phyloP scores from a whole-genome alignment of 2,888 invertebrate genomes.

The Hipparchia sbordonii region DNA sequence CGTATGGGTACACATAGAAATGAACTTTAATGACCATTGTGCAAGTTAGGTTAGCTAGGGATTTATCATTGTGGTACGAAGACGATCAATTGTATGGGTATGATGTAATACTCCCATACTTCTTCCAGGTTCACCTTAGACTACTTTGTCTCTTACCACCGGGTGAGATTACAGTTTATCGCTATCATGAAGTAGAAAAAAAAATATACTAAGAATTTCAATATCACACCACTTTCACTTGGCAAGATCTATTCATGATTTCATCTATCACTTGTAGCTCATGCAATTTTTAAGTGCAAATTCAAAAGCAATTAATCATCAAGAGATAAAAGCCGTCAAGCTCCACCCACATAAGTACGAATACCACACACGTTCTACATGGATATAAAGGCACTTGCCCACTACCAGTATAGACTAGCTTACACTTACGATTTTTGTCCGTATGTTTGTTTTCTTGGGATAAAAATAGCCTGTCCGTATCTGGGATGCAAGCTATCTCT shows the following conservation, averaged over 20 bases:
- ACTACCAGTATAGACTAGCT: neutral
- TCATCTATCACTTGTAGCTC: slow-evolving; percentile 22
- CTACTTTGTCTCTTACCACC: too few relatives aligned
- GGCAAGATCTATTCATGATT: slow-evolving; percentile 15
- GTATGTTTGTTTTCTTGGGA: too few relatives aligned
- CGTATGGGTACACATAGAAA: too few relatives aligned
- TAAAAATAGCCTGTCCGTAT: too few relatives aligned
- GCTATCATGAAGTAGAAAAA: too few relatives aligned
- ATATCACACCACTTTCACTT: slow-evolving; percentile 34
- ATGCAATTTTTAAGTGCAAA: slow-evolving; percentile 44
- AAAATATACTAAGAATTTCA: neutral
- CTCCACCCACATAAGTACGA: slow-evolving; percentile 47
- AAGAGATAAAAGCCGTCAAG: slow-evolving; percentile 48
- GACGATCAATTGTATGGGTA: neutral
- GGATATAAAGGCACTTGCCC: neutral
- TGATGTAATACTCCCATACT: neutral
- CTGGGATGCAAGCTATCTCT: neutral
- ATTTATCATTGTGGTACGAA: too few relatives aligned
- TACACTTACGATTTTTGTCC: too few relatives aligned
- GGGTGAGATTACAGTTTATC: too few relatives aligned
- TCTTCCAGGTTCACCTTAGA: too few relatives aligned
- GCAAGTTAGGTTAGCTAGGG: too few relatives aligned
- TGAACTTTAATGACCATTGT: too few relatives aligned
- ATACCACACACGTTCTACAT: neutral
- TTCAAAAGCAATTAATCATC: slow-evolving; percentile 64